These are phyloP conservation scores for Cryptotis parvus DNA, from an alignment of 2,113 vertebrate genomes.

Conservation along the genomic window DNA sequence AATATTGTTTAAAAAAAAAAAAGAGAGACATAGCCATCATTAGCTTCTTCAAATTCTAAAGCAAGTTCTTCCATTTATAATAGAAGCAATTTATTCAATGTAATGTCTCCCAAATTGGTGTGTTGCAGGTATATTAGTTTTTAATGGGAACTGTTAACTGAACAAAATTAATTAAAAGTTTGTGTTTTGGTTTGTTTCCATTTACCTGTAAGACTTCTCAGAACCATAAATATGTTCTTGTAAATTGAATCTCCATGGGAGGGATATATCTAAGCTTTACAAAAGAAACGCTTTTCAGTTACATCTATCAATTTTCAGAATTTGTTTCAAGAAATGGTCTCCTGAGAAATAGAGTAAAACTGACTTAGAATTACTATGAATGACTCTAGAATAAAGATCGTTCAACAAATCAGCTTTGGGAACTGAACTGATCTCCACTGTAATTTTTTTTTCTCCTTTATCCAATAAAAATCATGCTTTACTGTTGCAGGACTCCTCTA, in stretches of 20 bases:
- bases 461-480: neutral
- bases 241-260: neutral
- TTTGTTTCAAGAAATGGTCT: constrained; percentile 9
- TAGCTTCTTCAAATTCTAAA: constrained; percentile 39
- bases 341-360: neutral
- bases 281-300: constrained; percentile 5
- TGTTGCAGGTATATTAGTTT: neutral
- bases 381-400: neutral
- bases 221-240: neutral
- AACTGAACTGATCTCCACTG: neutral
- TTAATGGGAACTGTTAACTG: neutral
- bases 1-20: constrained; percentile 57
- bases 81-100: neutral
- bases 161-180: constrained; percentile 6
- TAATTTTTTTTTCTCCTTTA: neutral
- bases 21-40: neutral
- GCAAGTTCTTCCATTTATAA: neutral
- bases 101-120: neutral
- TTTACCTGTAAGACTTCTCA: neutral
- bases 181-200: neutral
- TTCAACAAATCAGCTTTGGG: constrained; percentile 2
- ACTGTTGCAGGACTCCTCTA: no score
- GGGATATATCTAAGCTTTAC: neutral
- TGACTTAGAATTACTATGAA: neutral
- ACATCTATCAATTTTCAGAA: constrained; percentile 25